Conservation (phyloP, 2,888 invertebrate species). For the Ptilodon capucinus region DNA sequence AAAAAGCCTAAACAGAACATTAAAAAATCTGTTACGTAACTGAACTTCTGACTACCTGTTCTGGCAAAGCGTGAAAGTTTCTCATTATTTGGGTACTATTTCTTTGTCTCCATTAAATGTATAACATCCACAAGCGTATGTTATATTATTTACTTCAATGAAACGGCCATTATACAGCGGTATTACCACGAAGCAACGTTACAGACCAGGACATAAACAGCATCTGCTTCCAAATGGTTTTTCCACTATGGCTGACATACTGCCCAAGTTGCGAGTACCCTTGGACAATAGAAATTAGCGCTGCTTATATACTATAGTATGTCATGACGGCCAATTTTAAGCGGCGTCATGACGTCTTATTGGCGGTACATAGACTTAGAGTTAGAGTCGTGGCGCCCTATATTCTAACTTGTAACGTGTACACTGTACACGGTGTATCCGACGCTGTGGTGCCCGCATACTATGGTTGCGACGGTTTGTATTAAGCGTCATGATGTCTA, state of each 20-base stretch:
- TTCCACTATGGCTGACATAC: constrained; percentile 3
- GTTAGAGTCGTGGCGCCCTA: too few relatives aligned
- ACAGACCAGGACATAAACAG: not conserved
- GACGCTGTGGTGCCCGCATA: too few relatives aligned
- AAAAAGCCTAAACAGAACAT: too few relatives aligned
- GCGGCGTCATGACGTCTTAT: too few relatives aligned
- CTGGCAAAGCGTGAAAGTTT: too few relatives aligned
- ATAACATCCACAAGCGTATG: not conserved
- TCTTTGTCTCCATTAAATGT: not conserved
- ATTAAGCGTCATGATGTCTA: too few relatives aligned
- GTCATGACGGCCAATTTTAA: not conserved
- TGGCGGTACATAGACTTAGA: too few relatives aligned
- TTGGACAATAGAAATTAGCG: constrained; percentile 17
- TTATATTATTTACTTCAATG: not conserved
- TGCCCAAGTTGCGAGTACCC: constrained; percentile 12
- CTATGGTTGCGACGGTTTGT: too few relatives aligned
- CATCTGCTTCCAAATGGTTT: not conserved
- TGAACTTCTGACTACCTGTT: too few relatives aligned
- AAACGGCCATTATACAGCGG: not conserved
- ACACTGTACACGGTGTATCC: too few relatives aligned
- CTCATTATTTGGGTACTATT: not conserved
- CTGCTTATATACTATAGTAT: not conserved
- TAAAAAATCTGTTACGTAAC: too few relatives aligned
- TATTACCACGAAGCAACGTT: not conserved
- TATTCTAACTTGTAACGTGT: too few relatives aligned